Percentiles rank a stretch among this genome's conserved stretches.
phyloP scores from a whole-genome alignment of 2,797 vertebrate genomes.

The Setipinna tenuifilis region DNA sequence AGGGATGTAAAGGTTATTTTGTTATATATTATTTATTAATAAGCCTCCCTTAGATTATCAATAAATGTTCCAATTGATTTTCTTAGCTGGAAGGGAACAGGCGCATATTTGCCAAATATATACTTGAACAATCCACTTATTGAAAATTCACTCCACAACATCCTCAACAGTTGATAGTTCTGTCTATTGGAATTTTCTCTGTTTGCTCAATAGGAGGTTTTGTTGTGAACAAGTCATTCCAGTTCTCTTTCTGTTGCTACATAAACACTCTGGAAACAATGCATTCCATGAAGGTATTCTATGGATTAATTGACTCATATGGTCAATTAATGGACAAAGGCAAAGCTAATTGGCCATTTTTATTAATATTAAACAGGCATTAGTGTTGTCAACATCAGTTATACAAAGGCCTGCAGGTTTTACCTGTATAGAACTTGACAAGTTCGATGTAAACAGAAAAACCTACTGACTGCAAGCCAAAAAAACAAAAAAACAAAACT shows the following conservation, averaged over 20 bases:
- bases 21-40: background rate
- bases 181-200: background rate
- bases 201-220: background rate
- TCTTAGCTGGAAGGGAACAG: background rate
- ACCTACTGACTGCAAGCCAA: background rate
- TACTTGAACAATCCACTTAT: background rate
- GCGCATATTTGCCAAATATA: background rate
- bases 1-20: background rate
- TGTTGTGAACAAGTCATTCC: background rate
- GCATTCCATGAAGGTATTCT: background rate
- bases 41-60: background rate
- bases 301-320: conserved; percentile 36
- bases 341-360: conserved; percentile 58
- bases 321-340: conserved; percentile 53
- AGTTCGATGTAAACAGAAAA: conserved; percentile 14
- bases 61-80: background rate
- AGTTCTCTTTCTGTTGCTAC: background rate
- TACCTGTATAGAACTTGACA: conserved; percentile 56
- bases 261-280: background rate
- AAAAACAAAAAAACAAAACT: background rate
- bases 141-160: background rate
- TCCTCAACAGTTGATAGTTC: background rate
- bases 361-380: conserved; percentile 62
- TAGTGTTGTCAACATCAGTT: conserved; percentile 60
- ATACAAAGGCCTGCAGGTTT: conserved; percentile 48